Conservation (phyloP, 2,113 vertebrate species). For the Megaptera novaeangliae region DNA sequence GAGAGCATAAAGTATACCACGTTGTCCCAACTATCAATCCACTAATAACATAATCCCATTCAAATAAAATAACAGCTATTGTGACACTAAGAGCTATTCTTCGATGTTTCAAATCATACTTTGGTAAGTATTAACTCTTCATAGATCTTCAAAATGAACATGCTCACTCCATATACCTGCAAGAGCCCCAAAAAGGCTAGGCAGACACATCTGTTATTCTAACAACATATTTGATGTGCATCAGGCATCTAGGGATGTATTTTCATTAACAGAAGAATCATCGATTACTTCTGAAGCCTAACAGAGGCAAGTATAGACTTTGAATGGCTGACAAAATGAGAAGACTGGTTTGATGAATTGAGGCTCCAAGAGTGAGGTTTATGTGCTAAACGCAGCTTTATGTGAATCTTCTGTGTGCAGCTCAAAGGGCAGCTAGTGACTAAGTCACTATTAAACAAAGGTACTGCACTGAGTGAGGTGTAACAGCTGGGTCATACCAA, state of each 20-base stretch:
- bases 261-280: conserved; percentile 26
- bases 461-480: neutral
- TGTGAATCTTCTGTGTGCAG: neutral
- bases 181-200: neutral
- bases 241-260: neutral
- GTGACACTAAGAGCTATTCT: neutral
- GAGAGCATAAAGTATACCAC: neutral
- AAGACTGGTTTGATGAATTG: neutral
- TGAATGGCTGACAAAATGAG: conserved; percentile 13
- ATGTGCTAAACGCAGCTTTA: neutral
- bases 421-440: neutral
- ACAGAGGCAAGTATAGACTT: neutral
- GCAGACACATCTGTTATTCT: neutral
- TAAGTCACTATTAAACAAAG: neutral
- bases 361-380: neutral
- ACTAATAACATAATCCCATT: neutral
- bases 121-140: neutral
- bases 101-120: neutral
- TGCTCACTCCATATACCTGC: neutral
- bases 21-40: neutral
- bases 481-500: neutral
- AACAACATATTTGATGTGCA: neutral
- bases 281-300: conserved; percentile 22
- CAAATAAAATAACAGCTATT: neutral
- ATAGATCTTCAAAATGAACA: neutral